These are phyloP conservation scores for Junco hyemalis DNA, from an alignment of 2,113 vertebrate species.

Conservation along the genomic window DNA sequence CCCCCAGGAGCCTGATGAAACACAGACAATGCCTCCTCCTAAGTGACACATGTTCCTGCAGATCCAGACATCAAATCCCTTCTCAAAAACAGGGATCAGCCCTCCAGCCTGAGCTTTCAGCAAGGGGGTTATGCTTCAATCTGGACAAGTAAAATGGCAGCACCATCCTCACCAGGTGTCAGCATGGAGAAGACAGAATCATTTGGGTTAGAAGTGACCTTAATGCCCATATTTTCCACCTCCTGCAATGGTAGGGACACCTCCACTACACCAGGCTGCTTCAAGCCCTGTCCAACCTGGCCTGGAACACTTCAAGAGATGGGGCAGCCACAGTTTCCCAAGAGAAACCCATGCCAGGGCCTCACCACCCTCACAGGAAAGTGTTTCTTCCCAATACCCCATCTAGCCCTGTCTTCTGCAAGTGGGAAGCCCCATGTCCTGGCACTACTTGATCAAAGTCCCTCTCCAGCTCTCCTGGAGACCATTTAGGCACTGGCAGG, in stretches of 20 bases:
- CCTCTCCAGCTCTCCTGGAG: background rate
- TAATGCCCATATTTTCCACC: background rate
- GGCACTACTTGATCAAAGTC: background rate
- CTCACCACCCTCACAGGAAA: background rate
- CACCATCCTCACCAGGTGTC: accelerated
- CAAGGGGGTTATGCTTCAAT: accelerated
- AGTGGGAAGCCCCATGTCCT: background rate
- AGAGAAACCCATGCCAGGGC: accelerated
- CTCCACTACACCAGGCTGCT: background rate
- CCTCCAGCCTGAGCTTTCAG: background rate
- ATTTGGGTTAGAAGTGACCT: background rate
- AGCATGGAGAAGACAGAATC: accelerated
- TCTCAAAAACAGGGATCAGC: background rate
- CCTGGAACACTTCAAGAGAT: background rate
- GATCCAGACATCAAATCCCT: background rate
- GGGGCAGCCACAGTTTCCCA: background rate
- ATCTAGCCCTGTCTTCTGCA: background rate
- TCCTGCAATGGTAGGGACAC: background rate
- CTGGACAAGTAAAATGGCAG: background rate
- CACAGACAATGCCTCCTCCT: background rate
- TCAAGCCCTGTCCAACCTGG: background rate
- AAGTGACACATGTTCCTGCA: background rate
- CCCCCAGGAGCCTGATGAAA: background rate
- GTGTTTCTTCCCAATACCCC: background rate
- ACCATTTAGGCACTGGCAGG: accelerated